These are phyloP conservation scores for Ctenochaetus hawaiiensis DNA, from an alignment of 2,797 vertebrate genomes.

Conservation along the genomic window DNA sequence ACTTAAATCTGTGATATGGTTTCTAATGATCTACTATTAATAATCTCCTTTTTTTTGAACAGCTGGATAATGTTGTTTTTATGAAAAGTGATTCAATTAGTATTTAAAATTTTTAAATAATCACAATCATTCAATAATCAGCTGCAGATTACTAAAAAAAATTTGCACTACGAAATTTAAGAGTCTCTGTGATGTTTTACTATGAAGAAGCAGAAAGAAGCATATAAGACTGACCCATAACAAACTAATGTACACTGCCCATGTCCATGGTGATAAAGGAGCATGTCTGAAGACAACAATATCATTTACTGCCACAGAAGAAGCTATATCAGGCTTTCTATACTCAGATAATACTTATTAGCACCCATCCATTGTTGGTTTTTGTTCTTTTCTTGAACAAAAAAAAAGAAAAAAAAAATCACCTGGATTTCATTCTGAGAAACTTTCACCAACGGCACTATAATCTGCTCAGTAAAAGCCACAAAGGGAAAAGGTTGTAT, in stretches of 20 bases:
- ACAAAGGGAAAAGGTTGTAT: constrained; percentile 8
- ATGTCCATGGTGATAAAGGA: background rate
- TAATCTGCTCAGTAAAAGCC: constrained; percentile 16
- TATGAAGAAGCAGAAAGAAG: background rate
- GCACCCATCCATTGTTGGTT: background rate
- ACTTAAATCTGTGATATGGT: too few species aligned
- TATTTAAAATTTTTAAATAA: too few species aligned
- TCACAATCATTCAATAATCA: background rate
- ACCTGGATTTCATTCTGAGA: constrained; percentile 6
- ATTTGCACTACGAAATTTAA: background rate
- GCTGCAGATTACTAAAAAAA: background rate
- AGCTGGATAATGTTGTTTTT: too few species aligned
- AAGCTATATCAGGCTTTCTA: background rate
- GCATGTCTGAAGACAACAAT: too few species aligned
- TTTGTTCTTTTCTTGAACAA: background rate
- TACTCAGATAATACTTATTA: background rate
- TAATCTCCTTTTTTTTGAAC: too few species aligned
- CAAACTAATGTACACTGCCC: background rate
- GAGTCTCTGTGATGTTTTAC: too few species aligned
- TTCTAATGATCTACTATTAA: too few species aligned
- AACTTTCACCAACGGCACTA: constrained; percentile 12
- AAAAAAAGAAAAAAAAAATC: background rate
- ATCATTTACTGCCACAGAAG: background rate
- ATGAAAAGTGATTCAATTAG: too few species aligned
- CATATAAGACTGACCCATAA: background rate